Evolutionary conservation across 2,797 vertebrate species (phyloP).

Genomic region (Peromyscus attwateri): DNA sequence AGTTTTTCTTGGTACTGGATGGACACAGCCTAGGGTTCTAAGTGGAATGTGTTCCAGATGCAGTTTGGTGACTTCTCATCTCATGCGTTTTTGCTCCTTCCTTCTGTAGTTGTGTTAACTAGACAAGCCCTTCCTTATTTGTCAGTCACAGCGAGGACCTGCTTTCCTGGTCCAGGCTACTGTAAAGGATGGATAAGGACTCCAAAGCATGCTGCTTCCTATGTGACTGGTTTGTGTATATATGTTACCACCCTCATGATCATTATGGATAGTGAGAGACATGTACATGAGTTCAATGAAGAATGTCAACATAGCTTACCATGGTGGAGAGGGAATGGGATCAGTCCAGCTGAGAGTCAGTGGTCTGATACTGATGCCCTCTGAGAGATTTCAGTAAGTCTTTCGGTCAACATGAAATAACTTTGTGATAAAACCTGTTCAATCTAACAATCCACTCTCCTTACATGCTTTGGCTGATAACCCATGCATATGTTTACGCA

Average conservation of each 20-base stretch:
- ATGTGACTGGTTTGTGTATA: constrained; percentile 89
- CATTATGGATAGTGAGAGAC: constrained; percentile 97
- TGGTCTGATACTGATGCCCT: constrained; percentile 96
- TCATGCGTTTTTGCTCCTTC: constrained; percentile 93
- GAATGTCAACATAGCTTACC: constrained; percentile 93
- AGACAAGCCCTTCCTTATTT: constrained; percentile 97
- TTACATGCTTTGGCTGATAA: background rate
- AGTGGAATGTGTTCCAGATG: constrained; percentile 96
- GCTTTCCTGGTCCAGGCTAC: constrained; percentile 85
- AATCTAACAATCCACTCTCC: constrained; percentile 94
- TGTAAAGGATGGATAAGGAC: constrained; percentile 95
- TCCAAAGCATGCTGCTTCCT: constrained; percentile 94
- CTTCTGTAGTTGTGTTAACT: constrained; percentile 95
- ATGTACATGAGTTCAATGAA: constrained; percentile 96
- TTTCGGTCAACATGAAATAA: constrained; percentile 95
- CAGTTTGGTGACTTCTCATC: constrained; percentile 95
- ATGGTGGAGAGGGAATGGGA: constrained; percentile 97
- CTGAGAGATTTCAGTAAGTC: constrained; percentile 96
- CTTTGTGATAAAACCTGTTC: constrained; percentile 97
- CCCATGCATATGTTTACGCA: background rate
- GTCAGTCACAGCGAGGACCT: constrained; percentile 76
- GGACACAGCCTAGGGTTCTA: constrained; percentile 95
- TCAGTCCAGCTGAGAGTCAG: constrained; percentile 95
- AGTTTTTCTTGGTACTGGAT: constrained; percentile 95
- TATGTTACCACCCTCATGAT: constrained; percentile 96